Percentiles rank a stretch among this genome's conserved stretches.
Evolutionary conservation across 1,140 invertebrate genomes (phyloP).

Genomic region (Drosophila melanica): DNA sequence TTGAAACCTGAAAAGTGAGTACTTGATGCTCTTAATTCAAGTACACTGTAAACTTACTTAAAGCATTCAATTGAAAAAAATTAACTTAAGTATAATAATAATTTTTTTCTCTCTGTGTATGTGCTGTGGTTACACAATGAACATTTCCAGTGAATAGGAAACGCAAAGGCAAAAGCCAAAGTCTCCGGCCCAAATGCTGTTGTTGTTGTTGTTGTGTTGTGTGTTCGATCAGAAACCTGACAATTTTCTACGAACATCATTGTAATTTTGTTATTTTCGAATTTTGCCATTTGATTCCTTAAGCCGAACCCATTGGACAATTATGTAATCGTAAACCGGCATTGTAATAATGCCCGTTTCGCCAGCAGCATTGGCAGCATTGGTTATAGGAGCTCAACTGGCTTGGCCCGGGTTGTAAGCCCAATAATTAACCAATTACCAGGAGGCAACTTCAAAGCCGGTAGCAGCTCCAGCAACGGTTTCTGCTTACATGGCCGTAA

Average conservation of each 20-base stretch:
- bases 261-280: too few species aligned
- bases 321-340: slow-evolving; percentile 29
- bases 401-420: slow-evolving; percentile 9
- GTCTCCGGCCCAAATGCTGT: background rate
- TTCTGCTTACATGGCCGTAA: background rate
- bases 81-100: too few species aligned
- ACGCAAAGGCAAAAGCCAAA: background rate
- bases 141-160: background rate
- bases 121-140: slow-evolving; percentile 15
- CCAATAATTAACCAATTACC: slow-evolving; percentile 50
- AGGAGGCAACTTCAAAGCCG: slow-evolving; percentile 34
- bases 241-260: background rate
- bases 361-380: slow-evolving; percentile 1
- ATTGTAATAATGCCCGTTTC: slow-evolving; percentile 4
- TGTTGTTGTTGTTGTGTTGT: background rate
- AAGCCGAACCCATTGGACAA: slow-evolving; percentile 15
- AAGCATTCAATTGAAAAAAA: too few species aligned
- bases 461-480: background rate
- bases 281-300: background rate
- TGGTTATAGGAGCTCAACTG: background rate
- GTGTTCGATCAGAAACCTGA: background rate
- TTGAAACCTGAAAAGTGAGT: too few species aligned
- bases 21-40: too few species aligned
- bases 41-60: too few species aligned
- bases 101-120: too few species aligned